Conservation (phyloP, 2,888 invertebrate genomes). For the Sceliomorpha sp. region DNA sequence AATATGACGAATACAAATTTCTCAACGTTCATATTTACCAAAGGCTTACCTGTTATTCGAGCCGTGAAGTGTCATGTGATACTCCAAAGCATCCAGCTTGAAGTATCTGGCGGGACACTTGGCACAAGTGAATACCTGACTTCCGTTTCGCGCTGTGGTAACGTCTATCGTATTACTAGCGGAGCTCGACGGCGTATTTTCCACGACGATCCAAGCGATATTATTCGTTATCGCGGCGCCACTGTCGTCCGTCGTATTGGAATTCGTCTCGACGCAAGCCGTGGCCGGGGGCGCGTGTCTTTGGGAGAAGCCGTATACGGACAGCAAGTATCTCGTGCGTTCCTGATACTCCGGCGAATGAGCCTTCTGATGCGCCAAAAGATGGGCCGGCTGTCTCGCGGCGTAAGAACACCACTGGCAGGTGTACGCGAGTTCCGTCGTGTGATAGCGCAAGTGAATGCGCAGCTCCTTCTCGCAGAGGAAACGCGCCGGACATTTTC, state of each 20-base stretch:
- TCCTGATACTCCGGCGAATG: conserved; percentile 91
- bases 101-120: conserved; percentile 89
- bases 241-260: conserved; percentile 47
- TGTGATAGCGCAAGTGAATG: conserved; percentile 87
- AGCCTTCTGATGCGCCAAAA: conserved; percentile 86
- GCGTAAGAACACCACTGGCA: conserved; percentile 91
- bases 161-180: conserved; percentile 14
- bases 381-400: conserved; percentile 86
- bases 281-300: conserved; percentile 85
- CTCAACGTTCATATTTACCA: too few species aligned
- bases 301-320: conserved; percentile 84
- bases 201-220: conserved; percentile 75
- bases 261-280: conserved; percentile 71
- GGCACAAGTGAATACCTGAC: conserved; percentile 81
- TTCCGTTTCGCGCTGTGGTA: conserved; percentile 15
- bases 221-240: conserved; percentile 24
- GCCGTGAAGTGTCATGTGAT: conserved; percentile 86
- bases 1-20: too few species aligned
- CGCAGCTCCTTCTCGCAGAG: conserved; percentile 87
- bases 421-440: conserved; percentile 83
- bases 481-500: conserved; percentile 91
- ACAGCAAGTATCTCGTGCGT: conserved; percentile 86
- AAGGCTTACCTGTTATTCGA: conserved; percentile 78
- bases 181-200: conserved; percentile 30
- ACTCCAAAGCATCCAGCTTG: conserved; percentile 86